Percentiles rank a stretch among this genome's conserved stretches.
Conservation (phyloP, 2,888 invertebrate genomes). For the Synanthedon myopaeformis region DNA sequence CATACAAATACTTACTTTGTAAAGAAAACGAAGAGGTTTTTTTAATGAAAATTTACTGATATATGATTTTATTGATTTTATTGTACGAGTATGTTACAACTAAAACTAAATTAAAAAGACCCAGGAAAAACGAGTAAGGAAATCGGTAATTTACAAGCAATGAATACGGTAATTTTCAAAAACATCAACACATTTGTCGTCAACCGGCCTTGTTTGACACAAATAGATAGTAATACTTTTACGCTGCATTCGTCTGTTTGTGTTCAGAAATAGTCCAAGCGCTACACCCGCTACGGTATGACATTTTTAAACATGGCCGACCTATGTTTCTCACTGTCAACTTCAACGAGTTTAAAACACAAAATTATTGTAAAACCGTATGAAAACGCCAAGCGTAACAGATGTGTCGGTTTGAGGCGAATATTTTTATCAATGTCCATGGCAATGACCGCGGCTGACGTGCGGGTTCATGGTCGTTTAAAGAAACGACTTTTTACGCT, state of each 20-base stretch:
- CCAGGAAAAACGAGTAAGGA: neutral
- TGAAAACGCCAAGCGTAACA: constrained; percentile 6
- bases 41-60: too few species aligned
- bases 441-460: constrained; percentile 59
- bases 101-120: too few species aligned
- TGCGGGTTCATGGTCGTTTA: constrained; percentile 62
- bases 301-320: constrained; percentile 5
- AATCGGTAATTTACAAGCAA: neutral
- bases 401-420: constrained; percentile 40
- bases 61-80: too few species aligned
- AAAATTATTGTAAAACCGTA: too few species aligned
- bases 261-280: constrained; percentile 4
- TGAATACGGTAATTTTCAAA: neutral
- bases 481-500: constrained; percentile 29
- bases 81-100: too few species aligned
- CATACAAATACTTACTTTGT: too few species aligned
- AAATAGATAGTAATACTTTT: constrained; percentile 15
- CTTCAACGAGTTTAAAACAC: neutral
- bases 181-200: neutral
- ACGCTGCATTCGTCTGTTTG: constrained; percentile 12
- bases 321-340: constrained; percentile 14
- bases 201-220: constrained; percentile 13
- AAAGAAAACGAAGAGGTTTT: too few species aligned
- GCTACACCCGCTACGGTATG: neutral
- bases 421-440: constrained; percentile 56